A percentile compares a stretch with the other conserved stretches of the same genome.
These are phyloP conservation scores for Trachelus tabidus DNA, from an alignment of 2,888 invertebrate genomes.

Conservation along the genomic window DNA sequence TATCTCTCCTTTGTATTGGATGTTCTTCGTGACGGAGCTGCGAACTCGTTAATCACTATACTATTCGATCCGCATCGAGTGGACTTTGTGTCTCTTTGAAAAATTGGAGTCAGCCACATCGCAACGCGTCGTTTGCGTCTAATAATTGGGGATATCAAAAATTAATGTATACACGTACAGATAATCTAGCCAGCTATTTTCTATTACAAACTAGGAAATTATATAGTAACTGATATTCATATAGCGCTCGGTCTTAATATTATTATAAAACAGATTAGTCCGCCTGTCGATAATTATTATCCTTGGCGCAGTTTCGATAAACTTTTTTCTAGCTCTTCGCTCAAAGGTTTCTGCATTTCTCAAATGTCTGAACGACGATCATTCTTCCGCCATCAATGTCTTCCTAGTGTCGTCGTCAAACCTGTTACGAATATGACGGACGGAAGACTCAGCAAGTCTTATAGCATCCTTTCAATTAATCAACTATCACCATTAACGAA, in stretches of 20 bases:
- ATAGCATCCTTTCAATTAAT: not conserved
- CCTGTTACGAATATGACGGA: constrained; percentile 25
- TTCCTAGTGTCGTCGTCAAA: constrained; percentile 19
- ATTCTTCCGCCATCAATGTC: not conserved
- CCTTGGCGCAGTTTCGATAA: not conserved
- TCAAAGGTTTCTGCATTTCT: not conserved
- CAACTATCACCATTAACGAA: not conserved
- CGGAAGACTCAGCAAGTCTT: constrained; percentile 35
- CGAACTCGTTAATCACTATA: not conserved
- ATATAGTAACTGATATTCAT: constrained; percentile 55
- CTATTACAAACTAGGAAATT: constrained; percentile 57
- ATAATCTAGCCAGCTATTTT: constrained; percentile 55
- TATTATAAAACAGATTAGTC: constrained; percentile 59
- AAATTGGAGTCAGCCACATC: not conserved
- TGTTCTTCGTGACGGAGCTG: not conserved
- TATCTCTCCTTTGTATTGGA: not conserved
- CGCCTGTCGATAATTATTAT: constrained; percentile 44
- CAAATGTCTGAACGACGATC: not conserved
- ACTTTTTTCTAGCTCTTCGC: not conserved
- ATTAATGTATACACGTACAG: constrained; percentile 51
- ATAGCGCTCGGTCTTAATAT: constrained; percentile 56
- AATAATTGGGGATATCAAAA: constrained; percentile 59
- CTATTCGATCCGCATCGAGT: not conserved
- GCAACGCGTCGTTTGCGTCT: constrained; percentile 38
- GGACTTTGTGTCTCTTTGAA: not conserved